Percentiles rank a stretch among this genome's conserved stretches.
These are phyloP conservation scores for Rhodinocichla rosea DNA, from an alignment of 2,113 vertebrate species.

Conservation along the genomic window DNA sequence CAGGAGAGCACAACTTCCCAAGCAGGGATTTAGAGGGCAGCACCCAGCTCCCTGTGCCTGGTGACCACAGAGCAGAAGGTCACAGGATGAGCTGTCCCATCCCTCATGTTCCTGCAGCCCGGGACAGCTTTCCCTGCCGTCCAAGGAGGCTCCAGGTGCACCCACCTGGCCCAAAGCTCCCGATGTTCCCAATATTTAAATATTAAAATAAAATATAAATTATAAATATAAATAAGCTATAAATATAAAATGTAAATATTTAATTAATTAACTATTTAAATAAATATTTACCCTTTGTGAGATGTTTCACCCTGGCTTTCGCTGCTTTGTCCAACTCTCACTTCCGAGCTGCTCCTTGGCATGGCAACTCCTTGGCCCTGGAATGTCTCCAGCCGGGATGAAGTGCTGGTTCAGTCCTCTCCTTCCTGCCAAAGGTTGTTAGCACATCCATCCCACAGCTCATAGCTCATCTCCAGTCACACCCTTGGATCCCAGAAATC, in stretches of 20 bases:
- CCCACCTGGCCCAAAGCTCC: rapidly evolving
- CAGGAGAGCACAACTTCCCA: background rate
- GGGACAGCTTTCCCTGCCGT: background rate
- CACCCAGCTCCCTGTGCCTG: background rate
- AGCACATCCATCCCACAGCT: background rate
- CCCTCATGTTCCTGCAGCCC: background rate
- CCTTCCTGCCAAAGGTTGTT: background rate
- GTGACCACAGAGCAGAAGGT: background rate
- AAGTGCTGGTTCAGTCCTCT: background rate
- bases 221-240: too few species aligned
- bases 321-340: background rate
- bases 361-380: rapidly evolving
- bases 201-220: too few species aligned
- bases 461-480: slow-evolving; percentile 14
- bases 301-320: background rate
- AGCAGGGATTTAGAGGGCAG: background rate
- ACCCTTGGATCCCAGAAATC: slow-evolving; percentile 6
- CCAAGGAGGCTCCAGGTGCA: background rate
- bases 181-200: too few species aligned
- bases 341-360: rapidly evolving
- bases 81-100: background rate
- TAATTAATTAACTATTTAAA: too few species aligned
- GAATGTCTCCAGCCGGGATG: rapidly evolving
- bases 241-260: too few species aligned
- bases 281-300: background rate